These are phyloP conservation scores for Trinorchestia longiramus DNA, from an alignment of 1,140 invertebrate genomes.

Conservation along the genomic window DNA sequence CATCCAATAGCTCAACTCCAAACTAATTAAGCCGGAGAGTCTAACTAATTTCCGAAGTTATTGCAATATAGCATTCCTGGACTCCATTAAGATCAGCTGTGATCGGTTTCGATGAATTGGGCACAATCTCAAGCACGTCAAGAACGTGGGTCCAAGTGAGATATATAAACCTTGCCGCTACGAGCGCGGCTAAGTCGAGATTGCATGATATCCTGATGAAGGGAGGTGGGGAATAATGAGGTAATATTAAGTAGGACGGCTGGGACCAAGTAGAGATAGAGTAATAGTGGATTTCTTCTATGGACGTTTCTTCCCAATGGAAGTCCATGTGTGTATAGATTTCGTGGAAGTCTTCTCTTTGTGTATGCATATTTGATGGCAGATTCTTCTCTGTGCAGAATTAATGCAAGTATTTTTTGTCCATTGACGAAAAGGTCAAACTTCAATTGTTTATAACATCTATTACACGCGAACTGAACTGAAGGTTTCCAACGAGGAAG, in stretches of 20 bases:
- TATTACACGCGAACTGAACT: too few species aligned
- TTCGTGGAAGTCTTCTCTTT: too few species aligned
- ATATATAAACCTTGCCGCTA: neutral
- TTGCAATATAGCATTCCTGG: conserved; percentile 18
- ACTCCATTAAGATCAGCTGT: neutral
- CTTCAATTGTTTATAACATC: too few species aligned
- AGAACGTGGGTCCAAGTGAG: neutral
- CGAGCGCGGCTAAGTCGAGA: too few species aligned
- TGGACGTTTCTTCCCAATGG: too few species aligned
- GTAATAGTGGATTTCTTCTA: too few species aligned
- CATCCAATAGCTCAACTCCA: neutral
- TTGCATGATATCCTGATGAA: neutral
- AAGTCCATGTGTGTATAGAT: too few species aligned
- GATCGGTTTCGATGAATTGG: conserved; percentile 40
- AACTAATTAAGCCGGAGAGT: neutral
- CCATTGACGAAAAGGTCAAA: too few species aligned
- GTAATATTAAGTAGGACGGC: neutral
- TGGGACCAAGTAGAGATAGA: neutral
- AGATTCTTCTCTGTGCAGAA: too few species aligned
- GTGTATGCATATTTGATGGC: too few species aligned
- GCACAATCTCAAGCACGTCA: conserved; percentile 27
- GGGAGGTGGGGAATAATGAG: neutral
- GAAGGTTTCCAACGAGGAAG: too few species aligned
- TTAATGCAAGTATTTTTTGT: too few species aligned
- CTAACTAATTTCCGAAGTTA: conserved; percentile 4